Evolutionary conservation across 2,888 invertebrate species (phyloP).

Genomic region (Lasius platythorax): DNA sequence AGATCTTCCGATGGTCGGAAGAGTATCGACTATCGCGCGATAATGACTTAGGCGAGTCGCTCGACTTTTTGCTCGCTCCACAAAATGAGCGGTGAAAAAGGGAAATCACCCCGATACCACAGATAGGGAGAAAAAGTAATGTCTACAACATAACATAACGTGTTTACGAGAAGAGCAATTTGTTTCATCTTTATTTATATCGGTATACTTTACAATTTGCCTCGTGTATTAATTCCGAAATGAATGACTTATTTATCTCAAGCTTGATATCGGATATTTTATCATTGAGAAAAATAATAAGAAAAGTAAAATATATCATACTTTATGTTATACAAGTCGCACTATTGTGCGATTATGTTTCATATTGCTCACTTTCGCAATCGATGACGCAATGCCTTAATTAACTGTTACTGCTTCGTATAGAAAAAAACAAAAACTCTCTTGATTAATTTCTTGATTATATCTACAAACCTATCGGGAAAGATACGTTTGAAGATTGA

Average conservation of each 20-base stretch:
- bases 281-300: neutral
- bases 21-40: constrained; percentile 35
- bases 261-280: constrained; percentile 7
- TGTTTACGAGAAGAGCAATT: neutral
- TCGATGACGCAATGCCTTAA: neutral
- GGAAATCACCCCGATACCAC: constrained; percentile 54
- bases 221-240: neutral
- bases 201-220: neutral
- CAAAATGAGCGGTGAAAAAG: constrained; percentile 64
- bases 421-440: neutral
- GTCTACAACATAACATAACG: neutral
- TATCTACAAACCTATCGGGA: neutral
- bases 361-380: constrained; percentile 15
- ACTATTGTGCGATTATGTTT: neutral
- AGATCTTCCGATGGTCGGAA: constrained; percentile 10
- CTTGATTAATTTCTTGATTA: neutral
- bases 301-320: neutral
- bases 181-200: neutral
- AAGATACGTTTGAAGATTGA: neutral
- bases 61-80: constrained; percentile 54
- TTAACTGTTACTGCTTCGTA: neutral
- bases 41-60: constrained; percentile 48
- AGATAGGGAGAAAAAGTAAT: constrained; percentile 13
- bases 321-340: neutral
- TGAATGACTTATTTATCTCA: constrained; percentile 1